These are phyloP conservation scores for Drosophila mulleri DNA, from an alignment of 2,888 invertebrate genomes.

Conservation along the genomic window DNA sequence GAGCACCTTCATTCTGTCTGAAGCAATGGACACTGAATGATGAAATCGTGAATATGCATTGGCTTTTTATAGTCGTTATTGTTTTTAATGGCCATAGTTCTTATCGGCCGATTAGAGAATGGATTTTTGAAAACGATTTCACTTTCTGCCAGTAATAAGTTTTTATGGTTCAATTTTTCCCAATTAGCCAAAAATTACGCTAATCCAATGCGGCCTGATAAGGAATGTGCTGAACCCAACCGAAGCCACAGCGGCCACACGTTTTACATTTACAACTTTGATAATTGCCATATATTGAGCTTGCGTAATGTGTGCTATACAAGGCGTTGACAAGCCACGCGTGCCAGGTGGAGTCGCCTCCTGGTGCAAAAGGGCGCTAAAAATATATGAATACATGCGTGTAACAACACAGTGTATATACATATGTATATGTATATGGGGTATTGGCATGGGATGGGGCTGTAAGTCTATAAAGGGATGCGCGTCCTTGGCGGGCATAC, in stretches of 20 bases:
- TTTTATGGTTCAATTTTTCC: slow-evolving; percentile 13
- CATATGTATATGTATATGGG: too few species aligned
- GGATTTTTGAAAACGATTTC: slow-evolving; percentile 57
- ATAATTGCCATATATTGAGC: slow-evolving; percentile 32
- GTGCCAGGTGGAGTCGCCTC: slow-evolving; percentile 29
- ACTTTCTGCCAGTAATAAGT: slow-evolving; percentile 17
- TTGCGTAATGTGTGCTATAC: not conserved
- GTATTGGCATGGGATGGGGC: not conserved
- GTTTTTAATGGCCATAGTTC: not conserved
- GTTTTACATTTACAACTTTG: not conserved
- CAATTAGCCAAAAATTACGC: slow-evolving; percentile 1
- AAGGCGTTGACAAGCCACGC: slow-evolving; percentile 40
- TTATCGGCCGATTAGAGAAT: slow-evolving; percentile 33
- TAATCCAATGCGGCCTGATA: slow-evolving; percentile 30
- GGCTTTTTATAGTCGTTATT: slow-evolving; percentile 50
- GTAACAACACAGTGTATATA: not conserved
- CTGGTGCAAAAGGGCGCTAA: slow-evolving; percentile 56
- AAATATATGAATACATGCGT: slow-evolving; percentile 41
- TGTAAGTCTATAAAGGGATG: slow-evolving; percentile 41
- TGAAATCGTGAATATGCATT: not conserved
- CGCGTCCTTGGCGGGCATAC: slow-evolving; percentile 47
- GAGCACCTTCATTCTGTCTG: slow-evolving; percentile 74
- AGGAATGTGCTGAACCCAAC: not conserved
- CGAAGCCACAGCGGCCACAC: not conserved
- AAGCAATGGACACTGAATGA: slow-evolving; percentile 19